phyloP scores from a whole-genome alignment of 2,888 invertebrate genomes.

The Dendrolimus houi region DNA sequence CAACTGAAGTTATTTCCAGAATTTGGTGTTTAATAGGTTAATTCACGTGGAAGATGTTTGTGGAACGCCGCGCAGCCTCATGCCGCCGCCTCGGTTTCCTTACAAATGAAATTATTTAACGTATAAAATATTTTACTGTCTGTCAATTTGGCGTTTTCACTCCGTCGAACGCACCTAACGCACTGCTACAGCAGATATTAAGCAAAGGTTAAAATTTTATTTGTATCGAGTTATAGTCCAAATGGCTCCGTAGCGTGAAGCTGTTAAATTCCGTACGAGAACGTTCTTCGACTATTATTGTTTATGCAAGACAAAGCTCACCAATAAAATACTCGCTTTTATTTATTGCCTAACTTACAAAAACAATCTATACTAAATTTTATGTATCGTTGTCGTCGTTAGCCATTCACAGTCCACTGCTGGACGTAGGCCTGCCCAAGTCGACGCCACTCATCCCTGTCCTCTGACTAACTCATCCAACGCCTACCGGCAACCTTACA shows the following conservation, averaged over 20 bases:
- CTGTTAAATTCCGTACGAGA: slow-evolving; percentile 47
- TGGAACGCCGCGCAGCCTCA: slow-evolving; percentile 31
- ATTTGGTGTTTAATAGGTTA: slow-evolving; percentile 65
- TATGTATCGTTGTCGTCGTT: too few species aligned
- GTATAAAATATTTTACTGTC: slow-evolving; percentile 75
- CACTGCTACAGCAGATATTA: slow-evolving; percentile 57
- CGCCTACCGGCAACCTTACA: too few species aligned
- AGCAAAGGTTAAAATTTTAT: slow-evolving; percentile 75
- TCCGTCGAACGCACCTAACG: slow-evolving; percentile 30
- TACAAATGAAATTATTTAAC: slow-evolving; percentile 70
- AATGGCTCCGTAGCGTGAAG: slow-evolving; percentile 29
- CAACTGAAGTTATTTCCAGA: slow-evolving; percentile 54
- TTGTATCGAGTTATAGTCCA: slow-evolving; percentile 55
- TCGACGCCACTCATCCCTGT: too few species aligned
- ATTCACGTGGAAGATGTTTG: slow-evolving; percentile 67
- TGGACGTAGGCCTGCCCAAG: too few species aligned
- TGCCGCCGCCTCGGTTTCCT: slow-evolving; percentile 58
- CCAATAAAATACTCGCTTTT: slow-evolving; percentile 47
- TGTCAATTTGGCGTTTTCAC: slow-evolving; percentile 61
- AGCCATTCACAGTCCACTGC: too few species aligned
- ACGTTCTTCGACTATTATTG: slow-evolving; percentile 48
- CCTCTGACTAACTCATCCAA: too few species aligned
- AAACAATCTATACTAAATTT: too few species aligned
- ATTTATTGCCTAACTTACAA: slow-evolving; percentile 37
- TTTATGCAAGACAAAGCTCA: slow-evolving; percentile 58